Conservation (phyloP, 2,113 vertebrate species). For the Stomatorhinus ivindoensis region DNA sequence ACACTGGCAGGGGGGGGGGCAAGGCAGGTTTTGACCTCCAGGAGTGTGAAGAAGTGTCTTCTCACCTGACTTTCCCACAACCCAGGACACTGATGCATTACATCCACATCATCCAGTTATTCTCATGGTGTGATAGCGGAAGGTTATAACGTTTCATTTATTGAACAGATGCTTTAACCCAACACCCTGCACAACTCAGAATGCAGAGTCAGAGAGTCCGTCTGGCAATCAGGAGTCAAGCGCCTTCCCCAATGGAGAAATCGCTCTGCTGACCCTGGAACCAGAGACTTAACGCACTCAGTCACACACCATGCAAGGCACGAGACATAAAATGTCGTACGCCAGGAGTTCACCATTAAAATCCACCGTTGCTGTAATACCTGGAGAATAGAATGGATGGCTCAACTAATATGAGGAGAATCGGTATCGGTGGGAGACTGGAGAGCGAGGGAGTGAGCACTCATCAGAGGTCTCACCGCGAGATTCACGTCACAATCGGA, state of each 20-base stretch:
- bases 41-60: not conserved
- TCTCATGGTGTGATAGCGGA: not conserved
- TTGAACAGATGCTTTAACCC: not conserved
- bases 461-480: not conserved
- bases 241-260: not conserved
- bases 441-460: not conserved
- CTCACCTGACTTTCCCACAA: not conserved
- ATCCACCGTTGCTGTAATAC: not conserved
- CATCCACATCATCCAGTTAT: not conserved
- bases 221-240: not conserved
- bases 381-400: not conserved
- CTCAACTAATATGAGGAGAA: not conserved
- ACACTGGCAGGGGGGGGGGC: not conserved
- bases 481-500: not conserved
- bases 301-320: not conserved
- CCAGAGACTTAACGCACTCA: not conserved
- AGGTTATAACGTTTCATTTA: not conserved
- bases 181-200: not conserved
- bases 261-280: not conserved
- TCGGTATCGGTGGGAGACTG: not conserved
- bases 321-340: not conserved
- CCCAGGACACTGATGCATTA: not conserved
- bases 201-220: not conserved
- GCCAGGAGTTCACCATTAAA: not conserved
- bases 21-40: not conserved